phyloP scores from a whole-genome alignment of 1,140 invertebrate species.

The Scaptodrosophila lebanonensis region DNA sequence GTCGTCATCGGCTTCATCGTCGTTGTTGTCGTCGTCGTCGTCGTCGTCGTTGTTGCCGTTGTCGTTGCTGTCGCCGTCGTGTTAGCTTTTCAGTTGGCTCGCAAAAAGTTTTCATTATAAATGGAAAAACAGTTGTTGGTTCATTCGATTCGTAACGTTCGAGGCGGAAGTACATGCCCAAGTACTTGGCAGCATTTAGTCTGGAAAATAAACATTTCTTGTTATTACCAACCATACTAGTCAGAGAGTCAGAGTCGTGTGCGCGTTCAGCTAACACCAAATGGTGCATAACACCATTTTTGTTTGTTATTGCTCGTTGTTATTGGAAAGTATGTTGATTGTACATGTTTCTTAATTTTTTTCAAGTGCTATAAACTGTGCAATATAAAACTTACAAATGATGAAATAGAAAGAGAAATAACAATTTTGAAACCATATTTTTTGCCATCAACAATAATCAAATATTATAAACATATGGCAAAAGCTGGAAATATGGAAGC shows the following conservation, averaged over 20 bases:
- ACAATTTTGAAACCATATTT: no score
- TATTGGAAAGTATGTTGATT: no score
- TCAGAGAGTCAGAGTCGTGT: neutral
- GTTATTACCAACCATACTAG: no score
- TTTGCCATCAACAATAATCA: no score
- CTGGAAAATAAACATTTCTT: no score
- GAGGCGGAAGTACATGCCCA: conserved; percentile 64
- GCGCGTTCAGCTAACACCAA: neutral
- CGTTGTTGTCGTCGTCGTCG: conserved; percentile 17
- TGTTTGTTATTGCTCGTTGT: no score
- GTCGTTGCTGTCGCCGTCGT: conserved; percentile 19
- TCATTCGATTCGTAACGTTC: conserved; percentile 76
- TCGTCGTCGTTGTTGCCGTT: conserved; percentile 16
- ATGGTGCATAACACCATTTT: conserved; percentile 7
- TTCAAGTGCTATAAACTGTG: conserved; percentile 16
- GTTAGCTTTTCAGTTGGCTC: conserved; percentile 33
- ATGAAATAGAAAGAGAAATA: no score
- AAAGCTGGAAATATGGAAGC: no score
- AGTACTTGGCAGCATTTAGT: conserved; percentile 12
- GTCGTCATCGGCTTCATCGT: no score
- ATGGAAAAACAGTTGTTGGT: conserved; percentile 66
- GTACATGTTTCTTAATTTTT: no score
- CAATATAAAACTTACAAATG: neutral
- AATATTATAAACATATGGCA: no score
- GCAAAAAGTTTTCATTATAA: conserved; percentile 75